Percentiles rank a stretch among this genome's conserved stretches.
These are phyloP conservation scores for Erythrocercus mccallii DNA, from an alignment of 2,113 vertebrate genomes.

Conservation along the genomic window DNA sequence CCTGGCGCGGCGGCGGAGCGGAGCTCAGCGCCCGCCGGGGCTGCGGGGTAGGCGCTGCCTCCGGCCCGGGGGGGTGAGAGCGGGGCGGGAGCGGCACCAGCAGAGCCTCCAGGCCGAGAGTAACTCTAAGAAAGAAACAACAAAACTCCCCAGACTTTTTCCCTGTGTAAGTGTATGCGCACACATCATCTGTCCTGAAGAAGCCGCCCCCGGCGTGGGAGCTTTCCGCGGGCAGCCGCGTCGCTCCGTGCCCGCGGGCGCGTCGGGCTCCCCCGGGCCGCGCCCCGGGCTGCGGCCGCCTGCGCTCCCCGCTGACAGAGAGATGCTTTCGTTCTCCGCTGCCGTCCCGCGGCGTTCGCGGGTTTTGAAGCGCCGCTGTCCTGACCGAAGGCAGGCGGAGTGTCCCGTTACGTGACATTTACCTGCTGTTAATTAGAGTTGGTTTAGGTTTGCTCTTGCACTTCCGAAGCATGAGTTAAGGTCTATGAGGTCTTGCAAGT, in stretches of 20 bases:
- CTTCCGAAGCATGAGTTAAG: fast-evolving
- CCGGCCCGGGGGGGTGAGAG: fast-evolving
- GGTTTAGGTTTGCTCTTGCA: background rate
- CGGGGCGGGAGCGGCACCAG: fast-evolving
- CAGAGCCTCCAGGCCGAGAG: background rate
- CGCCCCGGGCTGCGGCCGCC: background rate
- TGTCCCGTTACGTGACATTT: background rate
- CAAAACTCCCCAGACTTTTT: fast-evolving
- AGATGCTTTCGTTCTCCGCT: background rate
- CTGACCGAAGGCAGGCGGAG: fast-evolving
- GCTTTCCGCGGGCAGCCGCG: fast-evolving
- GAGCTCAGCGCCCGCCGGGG: background rate
- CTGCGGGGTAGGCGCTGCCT: background rate
- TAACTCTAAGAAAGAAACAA: background rate
- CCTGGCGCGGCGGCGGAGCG: background rate
- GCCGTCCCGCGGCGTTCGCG: background rate
- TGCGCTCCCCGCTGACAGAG: background rate
- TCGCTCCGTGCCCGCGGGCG: background rate
- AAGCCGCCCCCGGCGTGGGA: fast-evolving
- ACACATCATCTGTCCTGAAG: fast-evolving
- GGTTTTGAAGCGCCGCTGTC: background rate
- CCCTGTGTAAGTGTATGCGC: fast-evolving
- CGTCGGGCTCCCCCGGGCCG: fast-evolving
- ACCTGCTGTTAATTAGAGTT: background rate
- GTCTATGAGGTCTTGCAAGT: background rate